Conservation (phyloP, 2,797 vertebrate species). For the Acrossocheilus fasciatus region DNA sequence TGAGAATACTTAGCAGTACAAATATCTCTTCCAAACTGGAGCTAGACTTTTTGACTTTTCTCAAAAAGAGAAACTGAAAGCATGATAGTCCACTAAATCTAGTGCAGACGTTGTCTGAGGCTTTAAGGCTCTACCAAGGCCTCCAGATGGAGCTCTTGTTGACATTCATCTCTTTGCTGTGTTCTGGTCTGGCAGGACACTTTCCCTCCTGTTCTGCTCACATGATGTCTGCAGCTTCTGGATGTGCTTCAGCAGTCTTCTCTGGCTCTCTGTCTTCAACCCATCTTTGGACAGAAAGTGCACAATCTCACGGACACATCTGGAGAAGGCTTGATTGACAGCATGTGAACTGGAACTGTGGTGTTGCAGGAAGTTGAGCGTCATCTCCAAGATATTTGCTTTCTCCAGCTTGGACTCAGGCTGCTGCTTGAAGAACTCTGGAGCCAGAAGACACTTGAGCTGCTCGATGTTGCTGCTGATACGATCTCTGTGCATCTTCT, state of each 20-base stretch:
- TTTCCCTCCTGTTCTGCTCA: slow-evolving; percentile 29
- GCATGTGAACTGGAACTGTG: slow-evolving; percentile 57
- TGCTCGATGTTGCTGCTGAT: slow-evolving; percentile 27
- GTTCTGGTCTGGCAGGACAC: slow-evolving; percentile 21
- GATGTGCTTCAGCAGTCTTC: too few relatives aligned
- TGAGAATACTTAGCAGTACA: not conserved
- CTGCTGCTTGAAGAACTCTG: slow-evolving; percentile 41
- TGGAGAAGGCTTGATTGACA: slow-evolving; percentile 56
- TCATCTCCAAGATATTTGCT: slow-evolving; percentile 84
- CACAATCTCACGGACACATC: not conserved
- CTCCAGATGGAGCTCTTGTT: slow-evolving; percentile 39
- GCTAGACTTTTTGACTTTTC: not conserved
- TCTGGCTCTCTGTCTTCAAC: too few relatives aligned
- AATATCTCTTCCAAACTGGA: not conserved
- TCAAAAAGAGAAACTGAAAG: not conserved
- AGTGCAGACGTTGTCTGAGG: not conserved
- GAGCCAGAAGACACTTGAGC: slow-evolving; percentile 68
- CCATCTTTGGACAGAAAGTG: not conserved
- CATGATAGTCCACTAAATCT: not conserved
- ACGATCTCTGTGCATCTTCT: slow-evolving; percentile 60
- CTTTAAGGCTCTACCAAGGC: slow-evolving; percentile 27
- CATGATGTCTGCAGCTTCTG: slow-evolving; percentile 10
- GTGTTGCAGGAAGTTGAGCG: not conserved
- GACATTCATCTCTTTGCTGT: slow-evolving; percentile 23
- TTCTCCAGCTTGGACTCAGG: slow-evolving; percentile 83